Conservation (phyloP, 2,113 vertebrate genomes). For the Gulo gulo region DNA sequence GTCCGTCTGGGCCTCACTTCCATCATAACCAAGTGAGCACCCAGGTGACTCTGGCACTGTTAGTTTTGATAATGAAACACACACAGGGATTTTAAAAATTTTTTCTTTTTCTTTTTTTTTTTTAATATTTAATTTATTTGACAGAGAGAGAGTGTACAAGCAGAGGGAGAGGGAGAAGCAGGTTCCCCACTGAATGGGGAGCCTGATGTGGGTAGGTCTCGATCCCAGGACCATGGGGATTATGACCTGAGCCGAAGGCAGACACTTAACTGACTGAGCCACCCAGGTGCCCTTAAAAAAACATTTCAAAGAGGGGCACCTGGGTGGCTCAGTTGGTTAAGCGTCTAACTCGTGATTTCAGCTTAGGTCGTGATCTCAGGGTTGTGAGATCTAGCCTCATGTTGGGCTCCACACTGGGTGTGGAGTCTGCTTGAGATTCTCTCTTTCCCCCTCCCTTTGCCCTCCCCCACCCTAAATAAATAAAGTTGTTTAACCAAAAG, state of each 20-base stretch:
- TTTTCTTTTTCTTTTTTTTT: too few relatives aligned
- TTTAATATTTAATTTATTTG: too few relatives aligned
- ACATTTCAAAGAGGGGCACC: too few relatives aligned
- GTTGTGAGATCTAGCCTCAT: neutral
- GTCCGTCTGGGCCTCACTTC: neutral
- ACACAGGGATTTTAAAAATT: neutral
- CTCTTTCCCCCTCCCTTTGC: neutral
- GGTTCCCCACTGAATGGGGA: too few relatives aligned
- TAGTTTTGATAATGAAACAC: neutral
- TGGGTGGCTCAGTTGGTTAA: neutral
- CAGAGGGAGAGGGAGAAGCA: too few relatives aligned
- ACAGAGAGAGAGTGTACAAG: too few relatives aligned
- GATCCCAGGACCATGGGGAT: too few relatives aligned
- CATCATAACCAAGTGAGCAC: neutral
- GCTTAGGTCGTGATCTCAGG: neutral
- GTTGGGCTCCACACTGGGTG: neutral
- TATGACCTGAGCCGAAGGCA: too few relatives aligned
- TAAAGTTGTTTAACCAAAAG: neutral
- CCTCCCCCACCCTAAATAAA: neutral
- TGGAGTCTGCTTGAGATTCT: neutral
- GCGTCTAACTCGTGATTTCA: neutral
- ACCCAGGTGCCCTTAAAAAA: too few relatives aligned
- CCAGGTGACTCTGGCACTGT: neutral
- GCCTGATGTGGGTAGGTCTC: accelerated
- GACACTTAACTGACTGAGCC: too few relatives aligned